These are phyloP conservation scores for Dromococcyx pavoninus DNA, from an alignment of 2,797 vertebrate species.

Conservation along the genomic window DNA sequence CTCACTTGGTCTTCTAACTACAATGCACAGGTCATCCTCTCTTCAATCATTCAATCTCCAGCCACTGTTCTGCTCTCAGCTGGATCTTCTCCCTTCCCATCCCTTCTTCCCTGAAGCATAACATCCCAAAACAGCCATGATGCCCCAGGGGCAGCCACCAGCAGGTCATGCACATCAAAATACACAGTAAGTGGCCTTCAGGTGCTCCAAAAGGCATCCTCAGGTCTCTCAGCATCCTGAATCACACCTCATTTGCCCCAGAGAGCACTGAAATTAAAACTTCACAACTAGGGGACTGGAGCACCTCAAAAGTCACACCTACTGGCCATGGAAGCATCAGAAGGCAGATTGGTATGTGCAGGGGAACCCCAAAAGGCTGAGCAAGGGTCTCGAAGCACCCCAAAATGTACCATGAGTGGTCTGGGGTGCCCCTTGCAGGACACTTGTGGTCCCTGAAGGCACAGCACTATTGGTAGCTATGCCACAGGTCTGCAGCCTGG, in stretches of 20 bases:
- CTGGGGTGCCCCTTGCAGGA: not conserved
- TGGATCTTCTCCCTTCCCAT: not conserved
- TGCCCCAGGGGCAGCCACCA: not conserved
- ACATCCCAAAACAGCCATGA: not conserved
- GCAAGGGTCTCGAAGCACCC: no score
- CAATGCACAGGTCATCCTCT: not conserved
- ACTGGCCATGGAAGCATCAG: no score
- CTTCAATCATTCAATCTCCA: not conserved
- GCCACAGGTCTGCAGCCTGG: not conserved
- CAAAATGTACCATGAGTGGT: no score
- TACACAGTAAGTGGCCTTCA: no score
- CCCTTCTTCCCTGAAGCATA: not conserved
- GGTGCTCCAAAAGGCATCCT: no score
- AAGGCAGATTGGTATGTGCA: no score
- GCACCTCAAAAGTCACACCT: no score
- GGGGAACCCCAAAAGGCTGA: no score
- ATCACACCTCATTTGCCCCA: no score
- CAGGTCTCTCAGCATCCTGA: no score
- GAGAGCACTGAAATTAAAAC: no score
- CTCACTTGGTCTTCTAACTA: not conserved
- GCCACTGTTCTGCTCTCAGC: not conserved
- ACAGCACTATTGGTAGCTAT: not conserved
- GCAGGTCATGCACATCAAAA: not conserved
- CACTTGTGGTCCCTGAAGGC: not conserved
- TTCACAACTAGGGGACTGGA: no score